phyloP scores from a whole-genome alignment of 2,797 vertebrate species.

The Acanthurus leucopareius region DNA sequence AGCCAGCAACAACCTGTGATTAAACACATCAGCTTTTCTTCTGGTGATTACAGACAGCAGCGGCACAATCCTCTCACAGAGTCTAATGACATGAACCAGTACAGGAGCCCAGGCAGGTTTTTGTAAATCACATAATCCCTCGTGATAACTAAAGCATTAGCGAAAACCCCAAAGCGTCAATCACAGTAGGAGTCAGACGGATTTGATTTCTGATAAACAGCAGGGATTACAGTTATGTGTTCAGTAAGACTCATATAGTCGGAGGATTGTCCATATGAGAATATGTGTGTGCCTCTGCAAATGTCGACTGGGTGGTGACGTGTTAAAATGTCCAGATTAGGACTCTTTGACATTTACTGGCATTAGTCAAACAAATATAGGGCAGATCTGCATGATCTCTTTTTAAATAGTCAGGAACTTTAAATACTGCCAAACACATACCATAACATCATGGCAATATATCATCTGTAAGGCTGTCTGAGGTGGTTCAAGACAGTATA shows the following conservation, averaged over 20 bases:
- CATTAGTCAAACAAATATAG: slow-evolving; percentile 65
- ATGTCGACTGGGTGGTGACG: slow-evolving; percentile 30
- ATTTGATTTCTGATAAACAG: slow-evolving; percentile 74
- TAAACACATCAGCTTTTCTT: slow-evolving; percentile 63
- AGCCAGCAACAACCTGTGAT: slow-evolving; percentile 57
- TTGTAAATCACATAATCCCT: slow-evolving; percentile 71
- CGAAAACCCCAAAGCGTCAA: slow-evolving; percentile 64
- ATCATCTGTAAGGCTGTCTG: slow-evolving; percentile 24
- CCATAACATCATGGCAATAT: slow-evolving; percentile 20
- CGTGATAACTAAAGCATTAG: slow-evolving; percentile 68
- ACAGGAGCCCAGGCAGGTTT: slow-evolving; percentile 63
- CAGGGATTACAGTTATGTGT: slow-evolving; percentile 63
- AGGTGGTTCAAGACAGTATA: not conserved
- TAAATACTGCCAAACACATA: slow-evolving; percentile 45
- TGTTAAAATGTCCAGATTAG: slow-evolving; percentile 71
- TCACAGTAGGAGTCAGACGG: slow-evolving; percentile 59
- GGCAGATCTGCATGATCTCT: slow-evolving; percentile 59
- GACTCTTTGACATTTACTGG: slow-evolving; percentile 72
- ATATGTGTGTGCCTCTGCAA: slow-evolving; percentile 3
- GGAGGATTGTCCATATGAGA: slow-evolving; percentile 36
- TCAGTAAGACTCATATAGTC: slow-evolving; percentile 47
- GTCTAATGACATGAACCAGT: slow-evolving; percentile 56
- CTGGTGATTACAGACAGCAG: slow-evolving; percentile 57
- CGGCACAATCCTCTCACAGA: slow-evolving; percentile 64
- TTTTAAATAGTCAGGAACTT: slow-evolving; percentile 64